Evolutionary conservation across 2,888 invertebrate genomes (phyloP).

Genomic region (Xanthia icteritia): DNA sequence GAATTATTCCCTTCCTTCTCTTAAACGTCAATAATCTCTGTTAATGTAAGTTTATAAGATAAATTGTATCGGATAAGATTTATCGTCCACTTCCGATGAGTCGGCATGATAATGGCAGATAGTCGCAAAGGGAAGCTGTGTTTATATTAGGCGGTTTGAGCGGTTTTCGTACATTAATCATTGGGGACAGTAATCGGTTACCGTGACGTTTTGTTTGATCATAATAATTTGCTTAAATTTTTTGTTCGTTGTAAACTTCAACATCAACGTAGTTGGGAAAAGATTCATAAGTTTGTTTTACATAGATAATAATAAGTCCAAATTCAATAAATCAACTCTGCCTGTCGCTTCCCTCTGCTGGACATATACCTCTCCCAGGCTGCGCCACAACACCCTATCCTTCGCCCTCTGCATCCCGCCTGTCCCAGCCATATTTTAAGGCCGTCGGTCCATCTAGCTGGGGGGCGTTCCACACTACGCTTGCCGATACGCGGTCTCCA

Average conservation of each 20-base stretch:
- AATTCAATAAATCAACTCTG: not conserved
- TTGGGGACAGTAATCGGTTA: slow-evolving; percentile 24
- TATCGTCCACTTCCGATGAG: slow-evolving; percentile 81
- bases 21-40: slow-evolving; percentile 44
- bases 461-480: not conserved
- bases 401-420: not conserved
- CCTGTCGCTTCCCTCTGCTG: not conserved
- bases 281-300: not conserved
- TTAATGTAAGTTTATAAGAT: slow-evolving; percentile 60
- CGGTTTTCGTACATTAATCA: slow-evolving; percentile 44
- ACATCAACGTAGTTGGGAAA: not conserved
- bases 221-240: not conserved
- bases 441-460: not conserved
- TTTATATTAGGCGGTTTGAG: slow-evolving; percentile 44
- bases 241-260: not conserved
- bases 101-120: slow-evolving; percentile 73
- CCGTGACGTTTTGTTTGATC: slow-evolving; percentile 15
- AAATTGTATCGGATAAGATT: slow-evolving; percentile 74
- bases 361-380: not conserved
- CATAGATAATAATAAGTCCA: no score
- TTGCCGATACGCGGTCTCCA: not conserved
- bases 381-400: not conserved
- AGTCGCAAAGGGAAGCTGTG: slow-evolving; percentile 38
- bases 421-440: not conserved
- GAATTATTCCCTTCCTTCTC: not conserved